These are phyloP conservation scores for Drosophila seclusa DNA, from an alignment of 2,888 invertebrate genomes.

Conservation along the genomic window DNA sequence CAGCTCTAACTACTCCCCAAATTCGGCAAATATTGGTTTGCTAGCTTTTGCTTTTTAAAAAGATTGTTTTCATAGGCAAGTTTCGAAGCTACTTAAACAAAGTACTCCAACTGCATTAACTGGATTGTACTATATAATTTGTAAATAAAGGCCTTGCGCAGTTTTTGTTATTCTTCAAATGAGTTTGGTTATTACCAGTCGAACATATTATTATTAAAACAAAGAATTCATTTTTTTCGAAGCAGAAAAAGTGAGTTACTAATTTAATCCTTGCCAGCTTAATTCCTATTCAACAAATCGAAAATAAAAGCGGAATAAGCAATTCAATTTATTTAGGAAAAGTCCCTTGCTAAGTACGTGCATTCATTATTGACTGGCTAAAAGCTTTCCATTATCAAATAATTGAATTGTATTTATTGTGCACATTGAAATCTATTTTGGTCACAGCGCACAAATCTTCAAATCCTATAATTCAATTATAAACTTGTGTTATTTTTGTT, in stretches of 20 bases:
- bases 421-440: conserved; percentile 29
- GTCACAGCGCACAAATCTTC: conserved; percentile 19
- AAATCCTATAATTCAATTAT: conserved; percentile 53
- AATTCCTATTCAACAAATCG: background rate
- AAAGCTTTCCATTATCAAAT: conserved; percentile 38
- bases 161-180: background rate
- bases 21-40: background rate
- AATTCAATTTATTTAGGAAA: conserved; percentile 3
- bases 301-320: conserved; percentile 1
- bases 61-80: background rate
- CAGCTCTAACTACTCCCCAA: background rate
- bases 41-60: background rate
- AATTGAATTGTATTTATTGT: conserved; percentile 41
- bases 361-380: conserved; percentile 17
- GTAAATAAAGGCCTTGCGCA: background rate
- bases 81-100: background rate
- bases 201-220: background rate
- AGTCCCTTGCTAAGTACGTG: background rate
- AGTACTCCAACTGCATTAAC: background rate
- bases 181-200: background rate
- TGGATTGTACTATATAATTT: background rate
- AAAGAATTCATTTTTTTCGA: background rate
- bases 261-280: background rate
- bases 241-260: background rate
- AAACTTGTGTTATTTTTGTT: conserved; percentile 35